Conservation (phyloP, 2,888 invertebrate genomes). For the Agriopis leucophaearia region DNA sequence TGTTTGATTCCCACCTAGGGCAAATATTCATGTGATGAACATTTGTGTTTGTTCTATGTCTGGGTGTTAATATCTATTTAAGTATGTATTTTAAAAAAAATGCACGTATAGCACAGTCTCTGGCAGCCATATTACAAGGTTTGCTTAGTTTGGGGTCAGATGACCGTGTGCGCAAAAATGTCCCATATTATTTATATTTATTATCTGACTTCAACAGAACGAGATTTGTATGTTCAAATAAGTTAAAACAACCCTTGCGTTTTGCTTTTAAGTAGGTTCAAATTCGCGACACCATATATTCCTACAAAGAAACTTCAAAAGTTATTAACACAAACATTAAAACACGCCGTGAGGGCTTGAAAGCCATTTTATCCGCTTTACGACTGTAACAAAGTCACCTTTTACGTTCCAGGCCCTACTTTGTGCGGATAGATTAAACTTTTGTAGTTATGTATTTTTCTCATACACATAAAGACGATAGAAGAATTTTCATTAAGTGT, state of each 20-base stretch:
- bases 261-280: not conserved
- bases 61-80: too few relatives aligned
- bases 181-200: too few relatives aligned
- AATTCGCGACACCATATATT: constrained; percentile 5
- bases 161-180: too few relatives aligned
- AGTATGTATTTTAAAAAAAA: too few relatives aligned
- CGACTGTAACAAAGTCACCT: constrained; percentile 32
- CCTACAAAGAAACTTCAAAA: constrained; percentile 30
- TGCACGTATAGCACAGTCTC: too few relatives aligned
- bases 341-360: constrained; percentile 24
- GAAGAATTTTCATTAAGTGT: not conserved
- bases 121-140: too few relatives aligned
- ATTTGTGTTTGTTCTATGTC: too few relatives aligned
- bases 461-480: not conserved
- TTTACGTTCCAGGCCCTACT: constrained; percentile 10
- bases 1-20: too few relatives aligned
- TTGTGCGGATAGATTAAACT: constrained; percentile 1
- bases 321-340: constrained; percentile 33
- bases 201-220: too few relatives aligned
- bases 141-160: too few relatives aligned
- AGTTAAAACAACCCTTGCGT: not conserved
- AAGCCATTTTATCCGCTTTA: constrained; percentile 33
- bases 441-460: not conserved
- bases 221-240: too few relatives aligned
- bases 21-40: too few relatives aligned